phyloP scores from a whole-genome alignment of 2,797 vertebrate species.

The Malacoctenus gilli region DNA sequence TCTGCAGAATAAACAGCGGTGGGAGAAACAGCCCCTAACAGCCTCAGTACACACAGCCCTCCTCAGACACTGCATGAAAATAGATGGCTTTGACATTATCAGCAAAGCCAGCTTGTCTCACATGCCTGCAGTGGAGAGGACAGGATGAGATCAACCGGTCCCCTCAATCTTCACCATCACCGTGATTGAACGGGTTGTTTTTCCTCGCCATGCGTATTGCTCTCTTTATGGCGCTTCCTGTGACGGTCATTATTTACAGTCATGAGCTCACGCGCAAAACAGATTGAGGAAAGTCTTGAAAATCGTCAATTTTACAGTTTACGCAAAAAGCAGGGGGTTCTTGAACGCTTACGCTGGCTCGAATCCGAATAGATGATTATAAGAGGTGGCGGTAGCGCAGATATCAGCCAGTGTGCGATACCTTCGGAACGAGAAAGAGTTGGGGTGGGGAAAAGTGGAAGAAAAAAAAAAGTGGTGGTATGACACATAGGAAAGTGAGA shows the following conservation, averaged over 20 bases:
- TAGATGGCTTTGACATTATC: slow-evolving; percentile 83
- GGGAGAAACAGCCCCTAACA: slow-evolving; percentile 70
- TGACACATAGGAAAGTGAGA: slow-evolving; percentile 48
- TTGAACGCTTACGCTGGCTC: slow-evolving; percentile 21
- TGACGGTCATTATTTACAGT: slow-evolving; percentile 42
- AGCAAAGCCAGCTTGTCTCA: slow-evolving; percentile 77
- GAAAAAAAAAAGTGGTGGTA: slow-evolving; percentile 31
- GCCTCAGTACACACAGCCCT: slow-evolving; percentile 70
- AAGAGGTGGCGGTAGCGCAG: slow-evolving; percentile 38
- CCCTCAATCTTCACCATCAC: slow-evolving; percentile 33
- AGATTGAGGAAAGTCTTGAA: slow-evolving; percentile 1
- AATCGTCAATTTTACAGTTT: slow-evolving; percentile 34
- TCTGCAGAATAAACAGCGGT: slow-evolving; percentile 77
- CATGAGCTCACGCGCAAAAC: slow-evolving; percentile 9
- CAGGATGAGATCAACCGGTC: slow-evolving; percentile 66
- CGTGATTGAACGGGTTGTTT: slow-evolving; percentile 54
- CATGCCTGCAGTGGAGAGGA: slow-evolving; percentile 70
- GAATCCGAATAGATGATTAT: slow-evolving; percentile 57
- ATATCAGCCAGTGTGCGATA: slow-evolving; percentile 49
- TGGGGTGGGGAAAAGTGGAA: slow-evolving; percentile 15
- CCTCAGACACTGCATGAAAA: slow-evolving; percentile 74
- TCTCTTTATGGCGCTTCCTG: slow-evolving; percentile 22
- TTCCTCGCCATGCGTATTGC: slow-evolving; percentile 43
- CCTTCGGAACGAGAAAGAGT: slow-evolving; percentile 37
- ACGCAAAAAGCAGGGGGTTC: slow-evolving; percentile 28